phyloP scores from a whole-genome alignment of 2,797 vertebrate species.

The Scomberomorus guttatus region DNA sequence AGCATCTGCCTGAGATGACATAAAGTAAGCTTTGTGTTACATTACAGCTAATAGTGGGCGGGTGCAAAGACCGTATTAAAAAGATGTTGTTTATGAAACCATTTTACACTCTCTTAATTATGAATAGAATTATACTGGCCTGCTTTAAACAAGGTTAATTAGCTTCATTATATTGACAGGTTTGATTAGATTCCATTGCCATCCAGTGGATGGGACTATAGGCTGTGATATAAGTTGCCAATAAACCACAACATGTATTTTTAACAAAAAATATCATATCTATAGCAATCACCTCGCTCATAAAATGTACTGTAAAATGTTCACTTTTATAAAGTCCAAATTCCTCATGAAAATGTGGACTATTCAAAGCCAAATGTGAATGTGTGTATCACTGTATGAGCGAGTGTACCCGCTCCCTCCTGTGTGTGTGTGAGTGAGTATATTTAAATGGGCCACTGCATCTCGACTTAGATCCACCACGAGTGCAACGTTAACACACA shows the following conservation, averaged over 20 bases:
- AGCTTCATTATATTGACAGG: conserved; percentile 68
- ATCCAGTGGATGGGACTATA: conserved; percentile 16
- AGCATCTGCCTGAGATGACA: not conserved
- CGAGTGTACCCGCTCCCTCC: conserved; percentile 11
- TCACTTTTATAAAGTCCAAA: not conserved
- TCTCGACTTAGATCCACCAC: conserved; percentile 80
- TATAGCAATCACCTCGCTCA: not conserved
- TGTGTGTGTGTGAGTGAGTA: conserved; percentile 53
- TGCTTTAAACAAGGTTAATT: conserved; percentile 73
- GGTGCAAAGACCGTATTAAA: conserved; percentile 17
- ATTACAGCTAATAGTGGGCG: conserved; percentile 4
- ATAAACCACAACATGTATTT: not conserved
- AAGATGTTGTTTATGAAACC: conserved; percentile 49
- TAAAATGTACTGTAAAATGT: not conserved
- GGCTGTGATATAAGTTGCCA: not conserved
- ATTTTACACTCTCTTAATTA: conserved; percentile 64
- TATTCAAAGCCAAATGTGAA: conserved; percentile 26
- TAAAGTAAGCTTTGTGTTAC: not conserved
- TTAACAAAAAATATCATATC: not conserved
- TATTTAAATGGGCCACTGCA: conserved; percentile 83
- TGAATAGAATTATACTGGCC: conserved; percentile 68
- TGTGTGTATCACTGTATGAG: conserved; percentile 14
- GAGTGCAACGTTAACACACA: conserved; percentile 83
- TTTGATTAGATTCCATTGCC: conserved; percentile 63
- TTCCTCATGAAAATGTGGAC: conserved; percentile 10